Evolutionary conservation across 2,113 vertebrate genomes (phyloP).

Genomic region (Madoqua kirkii): DNA sequence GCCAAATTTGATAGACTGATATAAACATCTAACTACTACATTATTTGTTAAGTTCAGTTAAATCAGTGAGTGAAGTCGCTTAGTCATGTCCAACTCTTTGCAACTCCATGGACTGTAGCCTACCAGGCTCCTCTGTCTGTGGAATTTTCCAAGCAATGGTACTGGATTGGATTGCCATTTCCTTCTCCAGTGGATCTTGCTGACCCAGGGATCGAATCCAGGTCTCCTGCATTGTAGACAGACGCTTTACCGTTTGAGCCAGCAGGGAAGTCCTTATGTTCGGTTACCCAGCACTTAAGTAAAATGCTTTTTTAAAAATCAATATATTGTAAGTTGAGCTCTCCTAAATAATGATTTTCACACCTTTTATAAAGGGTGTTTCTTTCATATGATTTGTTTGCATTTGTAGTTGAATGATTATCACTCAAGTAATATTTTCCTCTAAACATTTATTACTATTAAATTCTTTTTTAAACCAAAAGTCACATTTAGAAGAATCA

Average conservation of each 20-base stretch:
- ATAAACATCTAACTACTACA: background rate
- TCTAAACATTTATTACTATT: background rate
- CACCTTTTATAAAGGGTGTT: background rate
- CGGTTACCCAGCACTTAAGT: background rate
- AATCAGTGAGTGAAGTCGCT: too few relatives aligned
- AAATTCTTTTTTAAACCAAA: slow-evolving; percentile 9
- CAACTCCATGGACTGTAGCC: too few relatives aligned
- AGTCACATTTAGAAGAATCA: background rate
- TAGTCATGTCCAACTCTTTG: too few relatives aligned
- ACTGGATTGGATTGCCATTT: too few relatives aligned
- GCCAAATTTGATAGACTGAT: background rate
- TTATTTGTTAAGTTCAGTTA: background rate
- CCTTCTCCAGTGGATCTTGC: too few relatives aligned
- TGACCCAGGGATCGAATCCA: too few relatives aligned
- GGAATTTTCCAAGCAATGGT: too few relatives aligned
- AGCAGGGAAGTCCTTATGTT: too few relatives aligned
- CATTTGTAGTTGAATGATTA: slow-evolving; percentile 18
- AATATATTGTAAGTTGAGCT: background rate
- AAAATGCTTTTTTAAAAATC: background rate
- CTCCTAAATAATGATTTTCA: background rate
- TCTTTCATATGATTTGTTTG: background rate
- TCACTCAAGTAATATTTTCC: background rate
- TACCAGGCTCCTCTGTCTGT: too few relatives aligned
- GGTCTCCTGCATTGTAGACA: too few relatives aligned
- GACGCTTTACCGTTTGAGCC: too few relatives aligned